Conservation (phyloP, 2,888 invertebrate genomes). For the Dasypogon diadema region DNA sequence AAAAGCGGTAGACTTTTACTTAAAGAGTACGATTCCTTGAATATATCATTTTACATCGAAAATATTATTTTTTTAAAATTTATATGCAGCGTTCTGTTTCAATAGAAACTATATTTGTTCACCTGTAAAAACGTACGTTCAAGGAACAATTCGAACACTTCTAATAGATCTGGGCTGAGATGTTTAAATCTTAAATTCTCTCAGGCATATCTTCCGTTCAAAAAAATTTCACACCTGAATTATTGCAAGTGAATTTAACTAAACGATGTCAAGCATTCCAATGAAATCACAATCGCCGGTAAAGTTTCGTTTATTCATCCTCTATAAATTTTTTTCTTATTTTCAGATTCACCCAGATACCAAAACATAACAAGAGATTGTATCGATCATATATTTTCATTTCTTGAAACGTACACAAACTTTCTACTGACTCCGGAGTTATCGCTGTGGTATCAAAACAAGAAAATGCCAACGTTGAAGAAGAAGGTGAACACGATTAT, state of each 20-base stretch:
- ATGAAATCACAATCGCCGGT: not conserved
- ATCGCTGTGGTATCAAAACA: not conserved
- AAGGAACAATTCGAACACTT: no score
- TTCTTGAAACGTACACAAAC: not conserved
- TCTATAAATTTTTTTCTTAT: not conserved
- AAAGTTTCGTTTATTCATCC: not conserved
- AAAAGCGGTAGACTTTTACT: no score
- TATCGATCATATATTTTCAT: not conserved
- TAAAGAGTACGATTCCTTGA: no score
- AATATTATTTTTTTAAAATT: no score
- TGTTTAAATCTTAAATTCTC: constrained; percentile 24
- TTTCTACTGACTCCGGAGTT: not conserved
- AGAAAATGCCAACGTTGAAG: not conserved
- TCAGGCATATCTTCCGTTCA: constrained; percentile 13
- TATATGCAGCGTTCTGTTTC: not conserved
- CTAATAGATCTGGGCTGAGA: no score
- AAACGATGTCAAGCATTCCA: constrained; percentile 16
- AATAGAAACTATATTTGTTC: not conserved
- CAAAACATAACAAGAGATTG: not conserved
- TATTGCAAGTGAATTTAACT: constrained; percentile 18
- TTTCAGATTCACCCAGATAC: not conserved
- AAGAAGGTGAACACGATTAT: constrained; percentile 24
- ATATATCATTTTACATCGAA: no score
- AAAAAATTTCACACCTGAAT: constrained; percentile 41
- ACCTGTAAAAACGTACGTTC: no score